Conservation (phyloP, 2,797 vertebrate genomes). For the Chiloscyllium punctatum region DNA sequence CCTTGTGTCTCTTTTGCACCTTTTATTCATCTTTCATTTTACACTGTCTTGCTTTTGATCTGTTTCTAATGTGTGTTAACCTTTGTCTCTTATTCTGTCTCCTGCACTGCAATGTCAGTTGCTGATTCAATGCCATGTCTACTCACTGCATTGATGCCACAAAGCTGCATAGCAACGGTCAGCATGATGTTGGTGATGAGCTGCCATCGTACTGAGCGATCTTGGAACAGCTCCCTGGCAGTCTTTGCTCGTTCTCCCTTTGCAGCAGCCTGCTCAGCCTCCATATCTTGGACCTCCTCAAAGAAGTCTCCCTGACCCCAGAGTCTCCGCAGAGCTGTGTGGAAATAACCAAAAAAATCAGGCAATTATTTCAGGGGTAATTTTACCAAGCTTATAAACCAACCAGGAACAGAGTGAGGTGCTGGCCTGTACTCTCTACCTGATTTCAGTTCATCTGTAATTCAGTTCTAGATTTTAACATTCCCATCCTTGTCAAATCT, state of each 20-base stretch:
- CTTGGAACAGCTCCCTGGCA: slow-evolving; percentile 69
- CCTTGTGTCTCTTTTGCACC: neutral
- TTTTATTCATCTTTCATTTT: neutral
- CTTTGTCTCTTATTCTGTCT: neutral
- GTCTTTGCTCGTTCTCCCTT: slow-evolving; percentile 53
- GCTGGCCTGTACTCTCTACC: neutral
- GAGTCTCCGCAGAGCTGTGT: slow-evolving; percentile 66
- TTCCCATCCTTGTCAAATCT: neutral
- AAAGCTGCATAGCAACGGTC: slow-evolving; percentile 80
- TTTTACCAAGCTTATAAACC: too few species aligned
- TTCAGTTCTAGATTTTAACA: neutral
- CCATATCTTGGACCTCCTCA: slow-evolving; percentile 73
- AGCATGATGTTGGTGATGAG: slow-evolving; percentile 69
- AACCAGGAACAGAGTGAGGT: neutral
- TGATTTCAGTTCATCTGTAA: neutral
- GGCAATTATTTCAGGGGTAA: neutral
- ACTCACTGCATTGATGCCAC: slow-evolving; percentile 60
- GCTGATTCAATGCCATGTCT: too few species aligned
- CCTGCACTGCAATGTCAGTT: neutral
- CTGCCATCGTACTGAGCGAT: slow-evolving; percentile 67
- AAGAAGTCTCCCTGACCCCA: slow-evolving; percentile 62
- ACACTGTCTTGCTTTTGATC: neutral
- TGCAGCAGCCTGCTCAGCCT: slow-evolving; percentile 66
- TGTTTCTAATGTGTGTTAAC: neutral
- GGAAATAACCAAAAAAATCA: neutral